These are phyloP conservation scores for Achlya flavicornis DNA, from an alignment of 2,888 invertebrate genomes.

Conservation along the genomic window DNA sequence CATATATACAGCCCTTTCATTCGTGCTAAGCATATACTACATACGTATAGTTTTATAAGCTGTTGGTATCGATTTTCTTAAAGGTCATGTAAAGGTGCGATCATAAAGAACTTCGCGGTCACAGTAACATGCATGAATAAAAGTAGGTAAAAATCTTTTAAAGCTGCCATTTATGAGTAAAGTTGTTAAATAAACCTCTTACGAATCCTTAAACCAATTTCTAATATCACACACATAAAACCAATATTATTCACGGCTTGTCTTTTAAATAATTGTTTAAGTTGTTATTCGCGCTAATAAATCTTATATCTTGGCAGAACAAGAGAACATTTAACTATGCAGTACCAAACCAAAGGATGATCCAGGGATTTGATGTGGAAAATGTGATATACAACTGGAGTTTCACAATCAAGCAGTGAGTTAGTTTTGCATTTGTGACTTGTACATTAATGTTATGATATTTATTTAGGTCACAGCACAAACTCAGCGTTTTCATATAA, in stretches of 20 bases:
- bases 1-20: constrained; percentile 15
- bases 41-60: not conserved
- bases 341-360: not conserved
- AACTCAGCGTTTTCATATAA: not conserved
- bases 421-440: not conserved
- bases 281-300: not conserved
- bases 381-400: not conserved
- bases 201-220: not conserved
- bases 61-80: constrained; percentile 38
- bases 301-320: not conserved
- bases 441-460: constrained; percentile 5
- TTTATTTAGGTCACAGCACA: constrained; percentile 6
- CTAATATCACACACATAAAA: not conserved
- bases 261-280: not conserved
- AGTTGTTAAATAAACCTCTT: not conserved
- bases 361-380: constrained; percentile 1
- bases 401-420: constrained; percentile 4
- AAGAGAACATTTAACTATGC: not conserved
- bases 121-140: not conserved
- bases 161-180: not conserved
- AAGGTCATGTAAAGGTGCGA: constrained; percentile 40
- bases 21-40: constrained; percentile 15
- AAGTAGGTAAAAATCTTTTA: not conserved
- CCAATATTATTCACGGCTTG: not conserved
- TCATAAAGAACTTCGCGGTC: not conserved